Evolutionary conservation across 2,797 vertebrate species (phyloP).

Genomic region (Oreochromis grahami): DNA sequence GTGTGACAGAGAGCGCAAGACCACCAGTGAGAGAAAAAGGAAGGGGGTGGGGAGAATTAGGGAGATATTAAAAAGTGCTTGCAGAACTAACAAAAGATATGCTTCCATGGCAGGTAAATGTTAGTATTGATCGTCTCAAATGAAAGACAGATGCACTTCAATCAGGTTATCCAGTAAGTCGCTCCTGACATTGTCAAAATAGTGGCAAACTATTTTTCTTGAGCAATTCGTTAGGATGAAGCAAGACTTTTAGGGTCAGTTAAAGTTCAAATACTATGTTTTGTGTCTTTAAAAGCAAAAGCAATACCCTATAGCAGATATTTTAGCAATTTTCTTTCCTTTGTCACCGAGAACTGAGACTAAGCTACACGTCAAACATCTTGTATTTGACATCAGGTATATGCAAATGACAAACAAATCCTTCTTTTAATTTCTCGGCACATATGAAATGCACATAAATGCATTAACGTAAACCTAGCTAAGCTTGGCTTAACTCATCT

Average conservation of each 20-base stretch:
- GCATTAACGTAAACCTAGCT: neutral
- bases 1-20: neutral
- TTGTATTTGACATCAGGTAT: neutral
- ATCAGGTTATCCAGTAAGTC: neutral
- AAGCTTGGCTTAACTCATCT: neutral
- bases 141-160: neutral
- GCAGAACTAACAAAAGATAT: neutral
- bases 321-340: neutral
- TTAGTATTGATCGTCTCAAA: neutral
- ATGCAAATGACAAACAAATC: neutral
- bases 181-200: neutral
- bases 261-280: neutral
- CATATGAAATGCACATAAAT: neutral
- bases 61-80: conserved; percentile 17
- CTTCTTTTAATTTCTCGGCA: neutral
- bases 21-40: neutral
- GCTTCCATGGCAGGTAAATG: neutral
- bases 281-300: neutral
- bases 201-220: neutral
- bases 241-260: neutral
- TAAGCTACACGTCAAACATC: neutral
- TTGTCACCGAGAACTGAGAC: neutral
- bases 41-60: neutral
- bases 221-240: neutral
- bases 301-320: neutral